Evolutionary conservation across 2,113 vertebrate genomes (phyloP), one percentile per base, ranked within the genome.

Genomic region (Crypturellus undulatus): DNA sequence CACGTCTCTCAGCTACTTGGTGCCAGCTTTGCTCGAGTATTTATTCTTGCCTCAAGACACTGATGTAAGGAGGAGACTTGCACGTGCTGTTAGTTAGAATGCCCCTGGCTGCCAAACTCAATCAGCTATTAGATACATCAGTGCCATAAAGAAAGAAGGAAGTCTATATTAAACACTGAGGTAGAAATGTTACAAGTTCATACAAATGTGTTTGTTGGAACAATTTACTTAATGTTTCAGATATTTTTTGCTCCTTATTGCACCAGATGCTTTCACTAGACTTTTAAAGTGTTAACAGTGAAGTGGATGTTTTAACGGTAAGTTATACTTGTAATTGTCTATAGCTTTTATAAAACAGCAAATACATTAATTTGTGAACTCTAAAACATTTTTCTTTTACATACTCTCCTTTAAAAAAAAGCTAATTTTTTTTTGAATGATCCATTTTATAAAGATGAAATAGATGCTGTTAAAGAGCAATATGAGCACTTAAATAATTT

Each of bases 251-350:
- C 16, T 79, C 28, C 65, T 64, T 89, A 79, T 82, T 84, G 59
- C 9, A 38, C 19, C 9, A 62, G 69, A 70, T 69, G 42, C 28
- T 81, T 96, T 87, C 70, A 45, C 11, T 84, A 13, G 60, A 32
- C 34, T 89, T 94, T 40, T 65, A n/a, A 90, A 86, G 32, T 71
- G 76, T 83, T 95, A 94, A 88, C 68, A 90, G 21, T 2, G 0
- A 68, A 72, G 36, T 52, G n/a, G 4, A 12, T 87, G 47, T 52
- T 93, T 84, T 79, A 81, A 79, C 73, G 40, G 78, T 89, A 82
- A 69, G 84, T 92, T 91, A 24, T 30, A 17, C 18, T 83, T 83
- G n/a, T 70, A 30, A 76, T 90, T 95, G 85, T 76, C 56, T 26
- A 7, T 68, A 76, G 77, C 12, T 87, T 91, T 84, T 79, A 11